Conservation (phyloP, 92 coral and sea anemone genomes). For the Palythoa grandis region DNA sequence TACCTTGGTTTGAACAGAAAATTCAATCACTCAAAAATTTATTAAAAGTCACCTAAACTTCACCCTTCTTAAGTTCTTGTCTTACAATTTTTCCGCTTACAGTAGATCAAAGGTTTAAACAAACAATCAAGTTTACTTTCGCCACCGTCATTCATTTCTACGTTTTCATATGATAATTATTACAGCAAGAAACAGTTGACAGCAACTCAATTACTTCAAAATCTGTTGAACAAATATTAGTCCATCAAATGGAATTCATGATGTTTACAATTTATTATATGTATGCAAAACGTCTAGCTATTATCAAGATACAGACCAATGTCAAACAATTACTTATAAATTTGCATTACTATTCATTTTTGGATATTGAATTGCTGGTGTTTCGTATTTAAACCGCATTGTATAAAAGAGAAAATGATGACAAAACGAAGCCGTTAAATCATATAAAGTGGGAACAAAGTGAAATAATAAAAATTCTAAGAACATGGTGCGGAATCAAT, state of each 20-base stretch:
- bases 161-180: not conserved
- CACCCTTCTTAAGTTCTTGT: too few relatives aligned
- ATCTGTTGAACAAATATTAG: not conserved
- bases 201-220: not conserved
- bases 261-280: not conserved
- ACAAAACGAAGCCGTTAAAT: not conserved
- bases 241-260: not conserved
- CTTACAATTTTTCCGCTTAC: too few relatives aligned
- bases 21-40: too few relatives aligned
- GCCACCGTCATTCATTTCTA: not conserved
- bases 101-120: too few relatives aligned
- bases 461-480: not conserved
- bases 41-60: too few relatives aligned
- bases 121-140: not conserved
- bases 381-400: not conserved
- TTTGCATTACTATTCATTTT: constrained; percentile 1
- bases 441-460: not conserved
- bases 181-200: not conserved
- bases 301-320: constrained; percentile 1
- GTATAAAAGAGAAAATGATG: not conserved
- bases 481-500: not conserved
- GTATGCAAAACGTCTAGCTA: not conserved
- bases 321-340: not conserved
- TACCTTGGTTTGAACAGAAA: too few relatives aligned
- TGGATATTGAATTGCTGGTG: not conserved